A percentile compares a stretch with the other conserved stretches of the same genome.
Evolutionary conservation across 2,888 invertebrate species (phyloP).

Genomic region (Epirrhoe alternata): DNA sequence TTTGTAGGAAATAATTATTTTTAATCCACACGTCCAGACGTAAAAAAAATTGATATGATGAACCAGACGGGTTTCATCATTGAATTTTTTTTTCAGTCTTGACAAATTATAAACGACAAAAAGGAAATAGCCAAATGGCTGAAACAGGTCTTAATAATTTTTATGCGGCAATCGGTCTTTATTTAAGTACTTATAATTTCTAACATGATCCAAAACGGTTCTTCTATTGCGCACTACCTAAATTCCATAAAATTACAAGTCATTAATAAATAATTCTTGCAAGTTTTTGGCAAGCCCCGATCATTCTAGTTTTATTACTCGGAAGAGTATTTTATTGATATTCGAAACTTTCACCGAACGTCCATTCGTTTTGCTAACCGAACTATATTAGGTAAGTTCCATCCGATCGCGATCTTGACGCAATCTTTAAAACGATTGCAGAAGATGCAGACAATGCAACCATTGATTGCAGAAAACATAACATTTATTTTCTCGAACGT

Average conservation of each 20-base stretch:
- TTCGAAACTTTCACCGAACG: constrained; percentile 41
- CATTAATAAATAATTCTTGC: neutral
- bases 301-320: constrained; percentile 17
- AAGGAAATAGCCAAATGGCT: too few species aligned
- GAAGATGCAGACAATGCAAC: constrained; percentile 5
- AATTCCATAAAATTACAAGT: neutral
- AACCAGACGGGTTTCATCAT: too few species aligned
- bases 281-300: constrained; percentile 2
- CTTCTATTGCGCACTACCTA: neutral
- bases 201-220: neutral
- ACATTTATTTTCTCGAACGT: neutral
- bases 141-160: too few species aligned
- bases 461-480: neutral
- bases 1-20: neutral
- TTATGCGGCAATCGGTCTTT: too few species aligned
- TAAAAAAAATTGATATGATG: too few species aligned
- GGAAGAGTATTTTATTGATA: neutral
- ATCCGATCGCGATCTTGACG: constrained; percentile 15
- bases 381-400: constrained; percentile 36
- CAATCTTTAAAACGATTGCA: constrained; percentile 21
- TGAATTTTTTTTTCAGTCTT: too few species aligned
- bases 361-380: constrained; percentile 38
- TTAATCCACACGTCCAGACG: too few species aligned
- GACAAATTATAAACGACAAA: too few species aligned
- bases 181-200: too few species aligned